Percentiles rank a stretch among this genome's conserved stretches.
Evolutionary conservation across 2,888 invertebrate species (phyloP).

Genomic region (Sinohyriopsis cumingii): DNA sequence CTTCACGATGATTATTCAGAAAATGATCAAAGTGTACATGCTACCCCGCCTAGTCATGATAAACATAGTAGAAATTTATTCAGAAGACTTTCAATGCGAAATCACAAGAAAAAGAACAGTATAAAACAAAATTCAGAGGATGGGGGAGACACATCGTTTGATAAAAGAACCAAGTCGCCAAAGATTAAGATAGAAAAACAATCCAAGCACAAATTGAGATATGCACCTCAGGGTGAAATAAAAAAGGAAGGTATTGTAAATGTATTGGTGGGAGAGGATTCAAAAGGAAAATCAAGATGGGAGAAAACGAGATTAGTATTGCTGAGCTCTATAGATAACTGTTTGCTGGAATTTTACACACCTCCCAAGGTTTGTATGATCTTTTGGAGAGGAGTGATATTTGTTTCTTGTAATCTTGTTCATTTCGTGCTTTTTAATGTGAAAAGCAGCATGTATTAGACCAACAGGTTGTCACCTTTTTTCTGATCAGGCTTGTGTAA

Average conservation of each 20-base stretch:
- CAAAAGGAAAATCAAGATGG: constrained; percentile 87
- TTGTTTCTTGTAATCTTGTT: not conserved
- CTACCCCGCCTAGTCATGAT: constrained; percentile 18
- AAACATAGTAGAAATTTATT: constrained; percentile 40
- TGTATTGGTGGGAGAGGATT: constrained; percentile 91
- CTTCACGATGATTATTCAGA: constrained; percentile 32
- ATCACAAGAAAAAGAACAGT: constrained; percentile 77
- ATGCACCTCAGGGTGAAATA: constrained; percentile 34
- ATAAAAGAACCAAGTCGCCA: constrained; percentile 42
- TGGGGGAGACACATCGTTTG: constrained; percentile 76
- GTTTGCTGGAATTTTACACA: constrained; percentile 95
- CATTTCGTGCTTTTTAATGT: not conserved
- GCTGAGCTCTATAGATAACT: constrained; percentile 90
- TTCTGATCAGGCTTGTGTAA: too few species aligned
- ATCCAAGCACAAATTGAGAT: constrained; percentile 23
- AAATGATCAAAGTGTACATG: constrained; percentile 25
- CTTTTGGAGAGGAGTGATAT: not conserved
- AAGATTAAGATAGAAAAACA: constrained; percentile 37
- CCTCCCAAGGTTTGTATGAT: constrained; percentile 83
- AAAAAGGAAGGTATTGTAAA: constrained; percentile 92
- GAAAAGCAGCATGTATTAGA: too few species aligned
- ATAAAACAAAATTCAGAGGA: constrained; percentile 95
- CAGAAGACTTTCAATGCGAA: constrained; percentile 45
- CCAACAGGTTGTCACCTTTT: too few species aligned
- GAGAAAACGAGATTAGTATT: constrained; percentile 92